Evolutionary conservation across 2,113 vertebrate genomes (phyloP), one percentile per base, ranked within the genome.

Genomic region (Butorides virescens): DNA sequence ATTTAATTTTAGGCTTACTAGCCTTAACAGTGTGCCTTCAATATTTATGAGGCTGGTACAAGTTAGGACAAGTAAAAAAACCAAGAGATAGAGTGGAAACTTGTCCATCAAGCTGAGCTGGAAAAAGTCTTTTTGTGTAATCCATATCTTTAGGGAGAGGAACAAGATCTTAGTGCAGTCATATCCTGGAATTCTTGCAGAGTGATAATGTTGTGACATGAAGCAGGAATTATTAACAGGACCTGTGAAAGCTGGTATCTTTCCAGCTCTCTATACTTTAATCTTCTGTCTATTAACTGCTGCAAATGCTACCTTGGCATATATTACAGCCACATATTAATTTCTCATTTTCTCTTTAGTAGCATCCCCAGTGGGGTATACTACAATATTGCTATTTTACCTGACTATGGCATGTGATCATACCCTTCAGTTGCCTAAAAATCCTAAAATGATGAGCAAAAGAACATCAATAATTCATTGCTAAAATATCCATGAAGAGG

Each of bases 401-500:
- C 67, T 84, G 80, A 70, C 68, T 91, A 55, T 87, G 88, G 56
- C 92, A 92, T 84, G 49, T 90, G 94, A 94, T 92, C 92, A 90
- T 79, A 80, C 8, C 66, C 90, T 94, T 91, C 76, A 81, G 46
- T 90, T 84, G 77, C 39, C 84, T 72, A 78, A 71, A 94, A 95
- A 61, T 94, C 73, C 66, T 90, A 67, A 93, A 96, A 92, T 49
- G 55, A 81, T 91, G 78, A 97, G 56, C 63, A 75, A 87, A 67
- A 76, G 49, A 47, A 39, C 53, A 95, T 97, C 65, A 96, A 88
- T 97, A 95, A 95, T 96, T 97, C 58, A 92, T 89, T 94, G 70
- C 27, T 92, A 91, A 96, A 88, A 52, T 55, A 72, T 67, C 80
- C 84, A 68, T 77, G 65, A 95, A 68, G 59, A 94, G n/a, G n/a